Evolutionary conservation across 2,113 vertebrate genomes (phyloP).

Genomic region (Fregetta grallaria): DNA sequence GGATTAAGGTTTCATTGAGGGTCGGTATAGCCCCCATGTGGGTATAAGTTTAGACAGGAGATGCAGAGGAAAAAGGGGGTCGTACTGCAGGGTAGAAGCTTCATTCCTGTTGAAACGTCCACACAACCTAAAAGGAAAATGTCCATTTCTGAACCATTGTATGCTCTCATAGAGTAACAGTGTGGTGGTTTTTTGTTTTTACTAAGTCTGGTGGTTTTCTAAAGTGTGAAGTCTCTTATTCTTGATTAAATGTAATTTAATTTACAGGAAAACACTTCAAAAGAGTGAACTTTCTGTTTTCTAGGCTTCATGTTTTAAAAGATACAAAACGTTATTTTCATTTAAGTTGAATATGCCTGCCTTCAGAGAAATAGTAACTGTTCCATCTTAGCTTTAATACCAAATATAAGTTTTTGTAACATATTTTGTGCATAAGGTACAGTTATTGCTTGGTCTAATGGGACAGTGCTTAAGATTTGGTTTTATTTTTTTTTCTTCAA

Average conservation of each 20-base stretch:
- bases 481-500: conserved; percentile 19
- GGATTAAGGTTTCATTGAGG: neutral
- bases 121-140: neutral
- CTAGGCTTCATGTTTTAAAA: neutral
- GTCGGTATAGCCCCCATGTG: fast-evolving
- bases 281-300: neutral
- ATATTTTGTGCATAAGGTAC: neutral
- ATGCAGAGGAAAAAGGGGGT: neutral
- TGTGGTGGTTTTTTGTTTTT: neutral
- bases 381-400: neutral
- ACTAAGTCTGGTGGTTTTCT: neutral
- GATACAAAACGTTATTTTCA: neutral
- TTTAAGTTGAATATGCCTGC: neutral
- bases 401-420: neutral
- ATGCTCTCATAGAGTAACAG: neutral
- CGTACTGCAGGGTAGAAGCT: neutral
- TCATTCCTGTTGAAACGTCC: neutral
- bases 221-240: neutral
- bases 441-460: neutral
- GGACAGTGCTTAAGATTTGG: neutral
- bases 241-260: neutral
- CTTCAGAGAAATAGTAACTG: neutral
- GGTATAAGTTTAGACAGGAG: neutral
- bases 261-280: neutral
- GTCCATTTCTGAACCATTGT: fast-evolving